A percentile compares a stretch with the other conserved stretches of the same genome.
Evolutionary conservation across 2,113 vertebrate genomes (phyloP).

Genomic region (Microcebus murinus): DNA sequence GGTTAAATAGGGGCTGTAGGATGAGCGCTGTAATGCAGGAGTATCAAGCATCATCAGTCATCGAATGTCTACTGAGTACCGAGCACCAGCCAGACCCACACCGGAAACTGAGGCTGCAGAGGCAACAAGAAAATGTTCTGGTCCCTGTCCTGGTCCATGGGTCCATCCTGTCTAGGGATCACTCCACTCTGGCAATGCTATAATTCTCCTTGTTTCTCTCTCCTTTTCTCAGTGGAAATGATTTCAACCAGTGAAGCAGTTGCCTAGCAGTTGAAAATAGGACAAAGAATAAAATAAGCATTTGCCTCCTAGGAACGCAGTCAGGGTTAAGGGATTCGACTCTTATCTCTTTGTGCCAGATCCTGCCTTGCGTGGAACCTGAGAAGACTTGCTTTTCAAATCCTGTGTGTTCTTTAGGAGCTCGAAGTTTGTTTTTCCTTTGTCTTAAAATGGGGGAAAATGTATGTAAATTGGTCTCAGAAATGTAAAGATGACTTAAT

Average conservation of each 20-base stretch:
- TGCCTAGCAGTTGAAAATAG: neutral
- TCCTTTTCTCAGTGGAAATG: neutral
- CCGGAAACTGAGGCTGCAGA: neutral
- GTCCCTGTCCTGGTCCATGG: too few relatives aligned
- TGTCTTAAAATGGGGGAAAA: neutral
- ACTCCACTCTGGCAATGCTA: too few relatives aligned
- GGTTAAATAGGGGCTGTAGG: neutral
- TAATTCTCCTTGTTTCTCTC: neutral
- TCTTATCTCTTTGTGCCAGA: slow-evolving; percentile 21
- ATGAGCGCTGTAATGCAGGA: too few relatives aligned
- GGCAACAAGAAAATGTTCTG: neutral
- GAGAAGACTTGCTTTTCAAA: neutral
- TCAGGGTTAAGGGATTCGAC: neutral
- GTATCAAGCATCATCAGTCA: too few relatives aligned
- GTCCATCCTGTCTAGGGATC: neutral
- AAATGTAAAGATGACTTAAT: neutral
- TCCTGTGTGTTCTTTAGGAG: neutral
- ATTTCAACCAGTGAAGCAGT: neutral
- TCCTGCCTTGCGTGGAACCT: neutral
- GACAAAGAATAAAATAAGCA: neutral
- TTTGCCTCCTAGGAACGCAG: neutral
- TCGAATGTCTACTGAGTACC: accelerated
- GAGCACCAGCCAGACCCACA: accelerated
- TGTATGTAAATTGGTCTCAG: slow-evolving; percentile 21
- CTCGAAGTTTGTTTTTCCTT: neutral